Conservation (phyloP, 2,797 vertebrate species). For the Euphonia xanthogaster region DNA sequence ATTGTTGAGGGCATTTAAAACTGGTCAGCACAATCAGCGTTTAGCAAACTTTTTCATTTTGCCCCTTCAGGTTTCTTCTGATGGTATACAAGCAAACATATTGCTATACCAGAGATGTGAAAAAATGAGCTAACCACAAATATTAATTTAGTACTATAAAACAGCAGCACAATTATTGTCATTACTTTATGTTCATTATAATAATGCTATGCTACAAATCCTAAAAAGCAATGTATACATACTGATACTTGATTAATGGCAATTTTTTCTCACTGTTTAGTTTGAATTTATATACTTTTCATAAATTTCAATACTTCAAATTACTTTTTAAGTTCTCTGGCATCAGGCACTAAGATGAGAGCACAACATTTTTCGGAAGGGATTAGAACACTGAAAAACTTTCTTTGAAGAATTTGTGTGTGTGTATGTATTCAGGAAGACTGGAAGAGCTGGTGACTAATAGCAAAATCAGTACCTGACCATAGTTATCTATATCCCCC, state of each 20-base stretch:
- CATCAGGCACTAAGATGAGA: neutral
- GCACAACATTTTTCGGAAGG: neutral
- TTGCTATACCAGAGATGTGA: neutral
- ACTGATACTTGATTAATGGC: neutral
- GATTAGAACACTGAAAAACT: neutral
- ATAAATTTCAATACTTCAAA: neutral
- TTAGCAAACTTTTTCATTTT: neutral
- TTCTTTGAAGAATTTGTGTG: fast-evolving
- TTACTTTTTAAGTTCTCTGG: neutral
- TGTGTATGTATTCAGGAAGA: neutral
- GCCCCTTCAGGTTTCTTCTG: neutral
- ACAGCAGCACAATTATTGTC: neutral
- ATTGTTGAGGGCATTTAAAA: neutral
- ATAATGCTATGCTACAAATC: neutral
- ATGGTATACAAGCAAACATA: neutral
- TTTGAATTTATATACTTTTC: neutral
- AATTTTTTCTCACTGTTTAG: neutral
- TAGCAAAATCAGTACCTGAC: neutral
- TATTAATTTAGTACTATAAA: neutral
- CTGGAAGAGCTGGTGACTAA: neutral
- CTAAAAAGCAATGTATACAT: neutral
- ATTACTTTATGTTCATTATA: neutral
- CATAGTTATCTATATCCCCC: neutral
- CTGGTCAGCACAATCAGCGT: neutral
- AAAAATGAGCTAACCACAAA: neutral